Evolutionary conservation across 53 echinoderm and acorn worm species (phyloP), one percentile per base, ranked within the genome.

Genomic region (Holothuria scabra): DNA sequence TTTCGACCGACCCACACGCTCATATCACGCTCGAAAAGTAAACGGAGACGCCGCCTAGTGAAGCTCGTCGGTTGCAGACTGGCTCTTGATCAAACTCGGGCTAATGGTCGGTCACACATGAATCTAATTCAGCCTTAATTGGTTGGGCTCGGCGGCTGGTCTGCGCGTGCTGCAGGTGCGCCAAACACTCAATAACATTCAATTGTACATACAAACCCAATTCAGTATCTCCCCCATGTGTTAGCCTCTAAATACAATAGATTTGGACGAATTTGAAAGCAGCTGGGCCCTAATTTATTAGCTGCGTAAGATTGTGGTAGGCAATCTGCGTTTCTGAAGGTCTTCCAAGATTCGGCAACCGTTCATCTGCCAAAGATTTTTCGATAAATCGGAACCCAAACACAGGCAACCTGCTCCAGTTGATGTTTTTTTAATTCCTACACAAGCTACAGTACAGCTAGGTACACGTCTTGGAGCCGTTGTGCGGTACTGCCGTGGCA

Each of bases 141-240:
- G 96, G 91, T 86, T 78, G 84, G 89, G 82, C 90, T 87, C 85
- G 89, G 93, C 93, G 91, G 89, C 89, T 76, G 89, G 74, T 66
- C 79, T 79, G 87, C 86, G 84, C 93, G 84, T 78, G 88, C 85
- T 96, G 96, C 96, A 96, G 95, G 95, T 95, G 95, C 91, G 87
- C 79, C 76, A 48, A 84, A 84, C 74, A 89, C 95, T 93, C 93
- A 95, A 95, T 95, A 95, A 91, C 95, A 95, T 95, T 95, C 95
- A 95, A 92, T 95, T 91, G 91, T 91, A 93, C 93, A 95, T 95
- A 91, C 93, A 93, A 95, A 93, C 93, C 89, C 88, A 95, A 95
- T 95, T 91, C 95, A 90, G 89, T 83, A 84, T 91, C 93, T 95
- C 91, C 87, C 91, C 63, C 89, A 87, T 91, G 95, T 93, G 95